Percentiles rank a stretch among this genome's conserved stretches.
These are phyloP conservation scores for Eciton burchellii DNA, from an alignment of 1,140 invertebrate genomes.

Conservation along the genomic window DNA sequence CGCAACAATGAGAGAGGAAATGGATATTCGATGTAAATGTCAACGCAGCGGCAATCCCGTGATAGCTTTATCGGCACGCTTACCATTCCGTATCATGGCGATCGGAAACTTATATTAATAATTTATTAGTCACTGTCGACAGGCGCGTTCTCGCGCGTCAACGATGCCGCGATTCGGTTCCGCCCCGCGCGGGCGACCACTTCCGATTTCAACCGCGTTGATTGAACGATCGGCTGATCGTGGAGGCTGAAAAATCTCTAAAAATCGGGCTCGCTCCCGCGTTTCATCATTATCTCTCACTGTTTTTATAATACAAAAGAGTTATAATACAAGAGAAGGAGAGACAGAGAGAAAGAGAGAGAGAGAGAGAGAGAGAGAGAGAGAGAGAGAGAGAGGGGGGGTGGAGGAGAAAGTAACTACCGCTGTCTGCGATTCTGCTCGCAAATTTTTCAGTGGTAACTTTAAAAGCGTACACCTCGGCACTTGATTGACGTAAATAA, in stretches of 20 bases:
- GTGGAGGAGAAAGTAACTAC: too few relatives aligned
- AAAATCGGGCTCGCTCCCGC: not conserved
- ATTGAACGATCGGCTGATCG: not conserved
- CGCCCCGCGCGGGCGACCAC: not conserved
- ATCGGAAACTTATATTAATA: conserved; percentile 62
- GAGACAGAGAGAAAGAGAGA: too few relatives aligned
- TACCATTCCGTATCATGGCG: conserved; percentile 19
- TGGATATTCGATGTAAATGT: conserved; percentile 55
- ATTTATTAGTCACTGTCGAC: conserved; percentile 40
- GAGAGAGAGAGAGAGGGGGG: too few relatives aligned
- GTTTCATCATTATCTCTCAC: too few relatives aligned
- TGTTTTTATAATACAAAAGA: too few relatives aligned
- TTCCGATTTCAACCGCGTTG: not conserved
- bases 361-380: too few relatives aligned
- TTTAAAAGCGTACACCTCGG: too few relatives aligned
- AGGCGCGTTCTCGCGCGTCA: not conserved
- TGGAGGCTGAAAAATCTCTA: not conserved
- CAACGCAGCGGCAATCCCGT: conserved; percentile 55
- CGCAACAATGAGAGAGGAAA: conserved; percentile 53
- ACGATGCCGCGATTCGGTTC: not conserved
- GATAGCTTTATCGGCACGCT: conserved; percentile 40
- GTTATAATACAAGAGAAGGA: too few relatives aligned
- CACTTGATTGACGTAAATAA: too few relatives aligned
- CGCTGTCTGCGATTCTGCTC: too few relatives aligned
- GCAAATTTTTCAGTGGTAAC: too few relatives aligned